These are phyloP conservation scores for Charanyca ferruginea DNA, from an alignment of 2,888 invertebrate species.

Conservation along the genomic window DNA sequence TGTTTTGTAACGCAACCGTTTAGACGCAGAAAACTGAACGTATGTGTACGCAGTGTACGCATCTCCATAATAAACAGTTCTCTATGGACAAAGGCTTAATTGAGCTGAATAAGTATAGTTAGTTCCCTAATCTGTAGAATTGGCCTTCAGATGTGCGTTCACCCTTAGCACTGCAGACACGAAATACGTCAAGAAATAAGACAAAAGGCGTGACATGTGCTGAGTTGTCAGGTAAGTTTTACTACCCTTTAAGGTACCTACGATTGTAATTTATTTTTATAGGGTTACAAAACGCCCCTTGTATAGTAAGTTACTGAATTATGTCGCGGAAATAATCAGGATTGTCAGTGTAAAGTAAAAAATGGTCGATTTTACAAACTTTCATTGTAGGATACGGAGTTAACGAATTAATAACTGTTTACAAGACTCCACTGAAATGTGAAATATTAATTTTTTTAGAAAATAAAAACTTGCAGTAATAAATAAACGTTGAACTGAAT, in stretches of 20 bases:
- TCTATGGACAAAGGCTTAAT: too few species aligned
- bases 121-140: too few species aligned
- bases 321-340: conserved; percentile 39
- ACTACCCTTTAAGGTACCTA: conserved; percentile 1
- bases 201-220: not conserved
- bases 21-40: too few species aligned
- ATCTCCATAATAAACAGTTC: too few species aligned
- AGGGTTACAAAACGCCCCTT: conserved; percentile 36
- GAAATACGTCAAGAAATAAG: conserved; percentile 4
- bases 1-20: too few species aligned
- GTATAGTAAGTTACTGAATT: conserved; percentile 42
- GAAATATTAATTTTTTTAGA: conserved; percentile 41
- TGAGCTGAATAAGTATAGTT: too few species aligned
- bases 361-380: conserved; percentile 5
- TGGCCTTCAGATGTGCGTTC: not conserved
- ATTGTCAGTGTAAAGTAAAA: conserved; percentile 16
- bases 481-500: conserved; percentile 55
- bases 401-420: conserved; percentile 2
- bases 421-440: conserved; percentile 23
- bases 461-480: conserved; percentile 40
- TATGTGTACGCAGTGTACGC: too few species aligned
- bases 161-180: not conserved
- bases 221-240: conserved; percentile 1
- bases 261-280: conserved; percentile 58
- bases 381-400: not conserved